Percentiles rank a stretch among this genome's conserved stretches.
Conservation (phyloP, 2,797 vertebrate genomes). For the Nothura maculosa region DNA sequence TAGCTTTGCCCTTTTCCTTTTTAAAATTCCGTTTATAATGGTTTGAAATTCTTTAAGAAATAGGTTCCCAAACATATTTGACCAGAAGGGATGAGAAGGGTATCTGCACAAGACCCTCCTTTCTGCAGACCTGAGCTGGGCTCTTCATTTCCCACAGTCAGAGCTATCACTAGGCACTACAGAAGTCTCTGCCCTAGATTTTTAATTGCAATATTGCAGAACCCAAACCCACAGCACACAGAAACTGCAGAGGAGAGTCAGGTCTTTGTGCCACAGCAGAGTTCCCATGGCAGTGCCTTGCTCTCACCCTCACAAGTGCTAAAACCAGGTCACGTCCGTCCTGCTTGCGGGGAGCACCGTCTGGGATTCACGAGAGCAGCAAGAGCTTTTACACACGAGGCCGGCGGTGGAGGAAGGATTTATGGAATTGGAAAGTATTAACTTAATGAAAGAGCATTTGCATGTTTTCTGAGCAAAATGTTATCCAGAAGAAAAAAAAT, state of each 20-base stretch:
- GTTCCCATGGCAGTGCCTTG: background rate
- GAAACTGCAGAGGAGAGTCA: background rate
- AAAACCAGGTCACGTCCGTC: constrained; percentile 4
- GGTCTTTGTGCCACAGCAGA: background rate
- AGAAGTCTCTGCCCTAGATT: background rate
- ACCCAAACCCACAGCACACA: background rate
- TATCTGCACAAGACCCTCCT: background rate
- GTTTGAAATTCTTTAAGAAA: background rate
- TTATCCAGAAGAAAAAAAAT: background rate
- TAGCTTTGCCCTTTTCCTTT: background rate
- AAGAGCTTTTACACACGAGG: constrained; percentile 44
- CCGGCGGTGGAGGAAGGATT: constrained; percentile 37
- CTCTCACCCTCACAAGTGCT: constrained; percentile 13
- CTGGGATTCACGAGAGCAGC: constrained; percentile 44
- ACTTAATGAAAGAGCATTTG: constrained; percentile 73
- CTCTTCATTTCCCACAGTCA: background rate
- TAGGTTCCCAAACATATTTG: background rate
- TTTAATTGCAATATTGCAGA: background rate
- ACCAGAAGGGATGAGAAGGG: background rate
- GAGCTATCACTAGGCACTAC: background rate
- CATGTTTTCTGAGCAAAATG: constrained; percentile 65
- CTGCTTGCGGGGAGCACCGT: constrained; percentile 24
- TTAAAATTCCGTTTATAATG: background rate
- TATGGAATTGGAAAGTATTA: constrained; percentile 64
- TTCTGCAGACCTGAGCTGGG: background rate